phyloP scores from a whole-genome alignment of 2,113 vertebrate species.

The Geothlypis trichas region DNA sequence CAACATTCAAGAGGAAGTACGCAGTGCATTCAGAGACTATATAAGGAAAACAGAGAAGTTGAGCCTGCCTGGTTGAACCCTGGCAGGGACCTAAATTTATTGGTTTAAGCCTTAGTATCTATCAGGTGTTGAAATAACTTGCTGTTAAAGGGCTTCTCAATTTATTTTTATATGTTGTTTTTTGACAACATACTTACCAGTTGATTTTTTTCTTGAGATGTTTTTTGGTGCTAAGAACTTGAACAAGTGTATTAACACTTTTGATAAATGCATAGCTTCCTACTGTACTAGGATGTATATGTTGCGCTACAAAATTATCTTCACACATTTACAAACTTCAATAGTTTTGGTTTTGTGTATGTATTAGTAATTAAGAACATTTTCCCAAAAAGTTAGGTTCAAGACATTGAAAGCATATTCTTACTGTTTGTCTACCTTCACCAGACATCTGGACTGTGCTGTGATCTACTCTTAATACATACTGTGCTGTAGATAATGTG shows the following conservation, averaged over 20 bases:
- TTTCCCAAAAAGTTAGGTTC: neutral
- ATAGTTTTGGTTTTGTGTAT: neutral
- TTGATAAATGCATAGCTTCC: neutral
- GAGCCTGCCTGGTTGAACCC: neutral
- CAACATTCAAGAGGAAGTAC: neutral
- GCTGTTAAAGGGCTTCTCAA: neutral
- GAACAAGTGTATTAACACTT: neutral
- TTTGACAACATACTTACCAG: neutral
- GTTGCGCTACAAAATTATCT: neutral
- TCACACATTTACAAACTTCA: neutral
- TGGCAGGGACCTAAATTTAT: neutral
- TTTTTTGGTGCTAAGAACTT: neutral
- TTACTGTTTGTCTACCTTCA: neutral
- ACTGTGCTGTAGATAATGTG: neutral
- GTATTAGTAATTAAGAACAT: neutral
- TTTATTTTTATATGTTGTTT: neutral
- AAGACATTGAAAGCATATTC: neutral
- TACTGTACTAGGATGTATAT: neutral
- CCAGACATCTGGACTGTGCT: neutral
- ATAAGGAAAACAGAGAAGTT: neutral
- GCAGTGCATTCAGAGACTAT: neutral
- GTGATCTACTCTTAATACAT: neutral
- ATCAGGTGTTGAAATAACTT: neutral
- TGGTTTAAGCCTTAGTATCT: neutral
- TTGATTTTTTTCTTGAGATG: neutral